phyloP scores from a whole-genome alignment of 2,888 invertebrate species.

The Cantharis rufa region DNA sequence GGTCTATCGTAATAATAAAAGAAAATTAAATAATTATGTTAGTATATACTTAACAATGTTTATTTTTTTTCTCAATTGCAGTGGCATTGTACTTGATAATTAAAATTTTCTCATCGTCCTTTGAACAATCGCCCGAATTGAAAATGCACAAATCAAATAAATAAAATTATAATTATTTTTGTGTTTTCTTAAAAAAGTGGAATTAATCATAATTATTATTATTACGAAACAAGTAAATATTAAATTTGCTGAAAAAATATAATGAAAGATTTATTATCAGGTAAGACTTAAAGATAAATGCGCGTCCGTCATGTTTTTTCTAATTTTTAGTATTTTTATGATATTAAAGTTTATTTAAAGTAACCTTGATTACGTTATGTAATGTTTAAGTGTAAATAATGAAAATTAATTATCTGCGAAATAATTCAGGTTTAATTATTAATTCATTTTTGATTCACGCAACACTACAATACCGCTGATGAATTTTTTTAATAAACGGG shows the following conservation, averaged over 20 bases:
- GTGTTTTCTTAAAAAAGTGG: background rate
- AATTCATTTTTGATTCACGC: background rate
- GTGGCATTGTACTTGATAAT: no score
- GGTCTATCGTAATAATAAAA: no score
- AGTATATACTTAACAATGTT: no score
- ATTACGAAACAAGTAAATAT: background rate
- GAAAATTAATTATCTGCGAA: background rate
- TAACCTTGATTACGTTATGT: background rate
- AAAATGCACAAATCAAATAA: no score
- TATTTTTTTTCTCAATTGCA: no score
- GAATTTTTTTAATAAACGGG: background rate
- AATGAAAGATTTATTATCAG: background rate
- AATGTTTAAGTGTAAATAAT: background rate
- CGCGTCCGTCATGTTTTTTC: background rate
- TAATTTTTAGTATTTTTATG: background rate
- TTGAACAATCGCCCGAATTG: no score
- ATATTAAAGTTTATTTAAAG: background rate
- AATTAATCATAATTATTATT: background rate
- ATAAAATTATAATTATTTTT: background rate
- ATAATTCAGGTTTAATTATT: background rate
- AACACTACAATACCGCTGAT: background rate
- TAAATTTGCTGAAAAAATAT: background rate
- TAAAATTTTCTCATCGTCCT: no score
- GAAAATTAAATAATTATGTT: no score
- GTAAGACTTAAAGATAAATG: background rate